phyloP scores from a whole-genome alignment of 2,797 vertebrate genomes.

The Syngnathus acus region DNA sequence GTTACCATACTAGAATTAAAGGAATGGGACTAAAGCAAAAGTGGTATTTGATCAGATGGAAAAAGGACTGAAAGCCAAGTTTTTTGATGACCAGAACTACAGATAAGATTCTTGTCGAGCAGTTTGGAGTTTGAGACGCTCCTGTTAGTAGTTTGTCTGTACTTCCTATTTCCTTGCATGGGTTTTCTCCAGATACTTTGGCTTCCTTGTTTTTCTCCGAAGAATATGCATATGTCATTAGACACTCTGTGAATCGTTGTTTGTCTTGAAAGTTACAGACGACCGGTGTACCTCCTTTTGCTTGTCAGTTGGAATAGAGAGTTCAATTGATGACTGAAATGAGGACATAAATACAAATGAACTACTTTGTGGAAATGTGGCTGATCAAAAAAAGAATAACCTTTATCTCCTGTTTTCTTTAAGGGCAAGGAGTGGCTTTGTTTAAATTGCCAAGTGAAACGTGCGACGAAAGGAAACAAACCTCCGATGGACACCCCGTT shows the following conservation, averaged over 20 bases:
- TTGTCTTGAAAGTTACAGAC: background rate
- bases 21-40: background rate
- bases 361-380: background rate
- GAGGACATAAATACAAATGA: background rate
- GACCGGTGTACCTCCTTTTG: background rate
- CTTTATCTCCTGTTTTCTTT: slow-evolving; percentile 11
- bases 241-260: background rate
- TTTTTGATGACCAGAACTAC: background rate
- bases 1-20: background rate
- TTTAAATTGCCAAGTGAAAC: slow-evolving; percentile 92
- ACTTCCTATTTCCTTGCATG: no score
- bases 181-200: background rate
- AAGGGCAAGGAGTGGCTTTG: slow-evolving; percentile 82
- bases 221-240: background rate
- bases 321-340: background rate
- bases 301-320: no score
- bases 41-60: background rate
- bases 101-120: background rate
- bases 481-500: slow-evolving; percentile 35
- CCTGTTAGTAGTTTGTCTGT: background rate
- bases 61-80: background rate
- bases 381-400: background rate
- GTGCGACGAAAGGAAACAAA: slow-evolving; percentile 72
- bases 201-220: background rate
- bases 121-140: background rate